Evolutionary conservation across 1,140 invertebrate species (phyloP).

Genomic region (Sitobion miscanthi): DNA sequence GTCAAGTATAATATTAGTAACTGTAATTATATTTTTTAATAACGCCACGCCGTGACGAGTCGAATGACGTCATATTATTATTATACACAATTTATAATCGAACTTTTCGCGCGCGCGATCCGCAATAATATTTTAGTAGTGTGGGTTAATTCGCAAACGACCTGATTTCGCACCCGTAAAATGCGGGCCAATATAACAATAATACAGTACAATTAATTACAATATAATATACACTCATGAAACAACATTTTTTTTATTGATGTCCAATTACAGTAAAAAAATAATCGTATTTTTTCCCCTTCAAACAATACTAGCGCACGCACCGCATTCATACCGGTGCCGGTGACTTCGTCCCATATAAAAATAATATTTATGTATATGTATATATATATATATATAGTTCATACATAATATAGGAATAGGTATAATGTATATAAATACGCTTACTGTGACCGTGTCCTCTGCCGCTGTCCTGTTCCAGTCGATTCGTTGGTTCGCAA

Average conservation of each 20-base stretch:
- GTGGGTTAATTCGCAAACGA: conserved; percentile 49
- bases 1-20: neutral
- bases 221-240: conserved; percentile 15
- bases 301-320: neutral
- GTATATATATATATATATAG: neutral
- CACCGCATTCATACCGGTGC: neutral
- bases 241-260: conserved; percentile 42
- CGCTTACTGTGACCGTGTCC: neutral
- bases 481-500: conserved; percentile 18
- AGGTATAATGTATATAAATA: neutral
- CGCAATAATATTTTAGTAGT: neutral
- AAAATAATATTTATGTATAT: neutral
- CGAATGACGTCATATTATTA: neutral
- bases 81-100: neutral
- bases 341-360: neutral
- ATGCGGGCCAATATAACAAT: conserved; percentile 37
- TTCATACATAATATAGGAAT: neutral
- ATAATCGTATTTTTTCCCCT: conserved; percentile 18
- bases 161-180: conserved; percentile 28
- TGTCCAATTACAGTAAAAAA: conserved; percentile 32
- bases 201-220: neutral
- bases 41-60: neutral
- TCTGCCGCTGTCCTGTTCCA: neutral
- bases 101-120: neutral
- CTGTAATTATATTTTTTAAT: neutral